These are phyloP conservation scores for Naja naja DNA, from an alignment of 2,113 vertebrate genomes.

Conservation along the genomic window DNA sequence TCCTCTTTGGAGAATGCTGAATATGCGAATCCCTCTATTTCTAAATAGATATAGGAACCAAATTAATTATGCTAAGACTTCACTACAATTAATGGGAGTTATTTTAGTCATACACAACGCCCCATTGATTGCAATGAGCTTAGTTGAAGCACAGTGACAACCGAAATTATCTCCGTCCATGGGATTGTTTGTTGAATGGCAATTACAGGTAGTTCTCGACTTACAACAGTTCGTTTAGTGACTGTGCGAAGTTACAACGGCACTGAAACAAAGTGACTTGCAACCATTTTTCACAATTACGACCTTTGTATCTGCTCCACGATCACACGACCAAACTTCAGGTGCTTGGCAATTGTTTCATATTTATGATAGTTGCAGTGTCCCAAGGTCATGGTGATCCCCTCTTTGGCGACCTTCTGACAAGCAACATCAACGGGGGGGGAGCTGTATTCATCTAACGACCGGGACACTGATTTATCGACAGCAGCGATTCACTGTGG, in stretches of 20 bases:
- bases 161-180: constrained; percentile 19
- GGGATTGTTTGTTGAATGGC: constrained; percentile 25
- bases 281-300: neutral
- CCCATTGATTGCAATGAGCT: too few species aligned
- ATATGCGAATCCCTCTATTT: constrained; percentile 1
- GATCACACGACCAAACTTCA: neutral
- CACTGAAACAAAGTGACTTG: neutral
- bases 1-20: neutral
- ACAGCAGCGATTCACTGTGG: neutral
- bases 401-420: neutral
- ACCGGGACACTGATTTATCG: neutral
- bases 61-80: neutral
- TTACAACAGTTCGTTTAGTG: neutral
- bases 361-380: neutral
- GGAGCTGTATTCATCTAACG: neutral
- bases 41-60: neutral
- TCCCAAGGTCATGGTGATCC: neutral
- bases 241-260: neutral
- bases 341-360: neutral
- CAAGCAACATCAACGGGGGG: neutral
- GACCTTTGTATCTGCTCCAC: neutral
- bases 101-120: neutral
- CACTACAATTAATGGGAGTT: neutral
- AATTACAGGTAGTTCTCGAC: neutral
- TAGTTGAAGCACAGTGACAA: neutral